A percentile compares a stretch with the other conserved stretches of the same genome.
Evolutionary conservation across 2,888 invertebrate genomes (phyloP).

Genomic region (Catocala nupta): DNA sequence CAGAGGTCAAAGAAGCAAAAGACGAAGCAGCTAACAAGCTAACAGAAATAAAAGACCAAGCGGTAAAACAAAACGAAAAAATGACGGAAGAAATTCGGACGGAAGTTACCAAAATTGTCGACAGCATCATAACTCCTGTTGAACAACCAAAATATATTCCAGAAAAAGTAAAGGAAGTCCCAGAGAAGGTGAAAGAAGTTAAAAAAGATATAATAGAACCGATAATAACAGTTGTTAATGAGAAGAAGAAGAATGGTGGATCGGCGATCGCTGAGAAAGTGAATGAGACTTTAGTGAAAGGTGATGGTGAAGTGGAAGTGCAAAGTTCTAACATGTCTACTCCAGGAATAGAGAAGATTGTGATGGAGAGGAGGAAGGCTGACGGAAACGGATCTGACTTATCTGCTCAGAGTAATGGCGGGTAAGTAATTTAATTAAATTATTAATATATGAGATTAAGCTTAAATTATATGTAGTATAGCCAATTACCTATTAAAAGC

Average conservation of each 20-base stretch:
- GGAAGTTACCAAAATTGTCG: slow-evolving; percentile 79
- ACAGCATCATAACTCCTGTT: slow-evolving; percentile 82
- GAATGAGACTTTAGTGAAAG: slow-evolving; percentile 83
- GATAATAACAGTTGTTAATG: slow-evolving; percentile 78
- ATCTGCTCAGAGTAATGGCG: slow-evolving; percentile 80
- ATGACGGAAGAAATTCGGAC: slow-evolving; percentile 70
- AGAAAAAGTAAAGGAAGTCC: slow-evolving; percentile 51
- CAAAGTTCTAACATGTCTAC: slow-evolving; percentile 87
- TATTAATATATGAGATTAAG: too few relatives aligned
- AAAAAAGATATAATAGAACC: slow-evolving; percentile 75
- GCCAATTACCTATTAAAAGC: too few relatives aligned
- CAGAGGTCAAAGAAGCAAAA: slow-evolving; percentile 65
- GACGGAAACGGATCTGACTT: slow-evolving; percentile 75
- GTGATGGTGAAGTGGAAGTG: slow-evolving; percentile 88
- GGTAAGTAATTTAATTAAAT: slow-evolving; percentile 64
- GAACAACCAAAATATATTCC: slow-evolving; percentile 71
- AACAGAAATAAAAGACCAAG: slow-evolving; percentile 67
- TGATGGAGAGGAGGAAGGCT: slow-evolving; percentile 61
- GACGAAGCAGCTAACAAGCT: slow-evolving; percentile 64
- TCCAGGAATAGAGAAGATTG: slow-evolving; percentile 67
- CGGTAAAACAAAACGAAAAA: slow-evolving; percentile 67
- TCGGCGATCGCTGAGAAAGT: slow-evolving; percentile 67
- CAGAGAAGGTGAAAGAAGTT: slow-evolving; percentile 41
- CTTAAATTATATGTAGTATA: too few relatives aligned
- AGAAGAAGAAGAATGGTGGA: slow-evolving; percentile 68